Evolutionary conservation across 2,888 invertebrate species (phyloP).

Genomic region (Archaeoteleia sp.): DNA sequence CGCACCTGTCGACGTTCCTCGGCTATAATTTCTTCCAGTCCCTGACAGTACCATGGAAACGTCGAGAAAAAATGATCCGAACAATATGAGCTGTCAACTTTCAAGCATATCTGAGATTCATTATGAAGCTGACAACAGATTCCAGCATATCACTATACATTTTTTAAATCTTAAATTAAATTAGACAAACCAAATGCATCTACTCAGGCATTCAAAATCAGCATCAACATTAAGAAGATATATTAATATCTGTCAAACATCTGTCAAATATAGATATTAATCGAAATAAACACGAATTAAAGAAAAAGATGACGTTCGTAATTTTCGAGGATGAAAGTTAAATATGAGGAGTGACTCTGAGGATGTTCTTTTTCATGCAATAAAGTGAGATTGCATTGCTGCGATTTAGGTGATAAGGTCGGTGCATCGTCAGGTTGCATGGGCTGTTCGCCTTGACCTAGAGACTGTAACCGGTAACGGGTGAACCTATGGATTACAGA

Average conservation of each 20-base stretch:
- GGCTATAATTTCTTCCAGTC: conserved; percentile 25
- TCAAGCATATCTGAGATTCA: conserved; percentile 8
- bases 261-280: too few relatives aligned
- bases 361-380: conserved; percentile 12
- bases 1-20: conserved; percentile 42
- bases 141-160: not conserved
- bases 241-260: too few relatives aligned
- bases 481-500: conserved; percentile 60
- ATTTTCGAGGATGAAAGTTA: conserved; percentile 16
- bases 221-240: too few relatives aligned
- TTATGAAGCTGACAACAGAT: conserved; percentile 7
- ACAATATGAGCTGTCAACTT: conserved; percentile 16
- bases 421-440: conserved; percentile 52
- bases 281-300: too few relatives aligned
- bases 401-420: conserved; percentile 19
- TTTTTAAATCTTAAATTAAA: too few relatives aligned
- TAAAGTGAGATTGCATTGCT: conserved; percentile 21
- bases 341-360: conserved; percentile 19
- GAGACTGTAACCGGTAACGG: conserved; percentile 59
- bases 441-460: conserved; percentile 70
- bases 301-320: too few relatives aligned
- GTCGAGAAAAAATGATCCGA: conserved; percentile 2
- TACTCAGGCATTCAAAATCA: too few relatives aligned
- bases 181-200: too few relatives aligned
- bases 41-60: conserved; percentile 8